Base-by-base conservation (phyloP, 2,797 vertebrate genomes). In the Bradypus variegatus region DNA sequence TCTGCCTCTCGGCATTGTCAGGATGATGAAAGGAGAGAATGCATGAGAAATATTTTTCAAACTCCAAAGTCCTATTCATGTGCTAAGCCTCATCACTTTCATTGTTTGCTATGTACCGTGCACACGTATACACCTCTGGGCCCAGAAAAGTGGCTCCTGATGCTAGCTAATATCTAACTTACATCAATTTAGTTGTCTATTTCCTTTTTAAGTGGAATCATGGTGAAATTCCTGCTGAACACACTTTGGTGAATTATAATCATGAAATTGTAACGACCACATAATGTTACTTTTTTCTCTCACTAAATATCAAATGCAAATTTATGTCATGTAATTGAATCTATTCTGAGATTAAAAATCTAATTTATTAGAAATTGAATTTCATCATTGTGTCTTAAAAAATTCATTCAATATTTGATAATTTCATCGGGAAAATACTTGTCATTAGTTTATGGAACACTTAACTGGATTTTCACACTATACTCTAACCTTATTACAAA, bases 401-500 rank as follows among this genome's bases (percentile, higher is more conserved):
- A 31, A 16, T 62, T 73, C 38, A 65, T 55, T 91, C 31, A 55
- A 10, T 89, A 50, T 79, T 62, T 33, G 31, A 13, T 70, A 79
- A 70, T 36, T 82, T 70, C 70, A 84, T 85, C 85, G 33, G 4
- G 65, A 73, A 82, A 85, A 36, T 10, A 72, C 21, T 31, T 93
- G 36, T 38, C 79, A 93, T 73, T 86, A 76, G 81, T 85, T 86
- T 70, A 73, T 91, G 36, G 77, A 82, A 82, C 75, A 55, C 8
- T 80, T 86, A 77, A 90, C 64, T 95, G 60, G 36, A 77, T 91
- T 88, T 81, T 93, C 38, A 83, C 55, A 73, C 10, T 60, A 21
- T 29, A 77, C 36, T n/a, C 23, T 64, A 31, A 70, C 45, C 41
- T 76, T 90, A 78, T 69, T 92, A 92, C 8, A 76, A 55, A 86